These are phyloP conservation scores for Manis pentadactyla DNA, from an alignment of 2,797 vertebrate genomes.

Conservation along the genomic window DNA sequence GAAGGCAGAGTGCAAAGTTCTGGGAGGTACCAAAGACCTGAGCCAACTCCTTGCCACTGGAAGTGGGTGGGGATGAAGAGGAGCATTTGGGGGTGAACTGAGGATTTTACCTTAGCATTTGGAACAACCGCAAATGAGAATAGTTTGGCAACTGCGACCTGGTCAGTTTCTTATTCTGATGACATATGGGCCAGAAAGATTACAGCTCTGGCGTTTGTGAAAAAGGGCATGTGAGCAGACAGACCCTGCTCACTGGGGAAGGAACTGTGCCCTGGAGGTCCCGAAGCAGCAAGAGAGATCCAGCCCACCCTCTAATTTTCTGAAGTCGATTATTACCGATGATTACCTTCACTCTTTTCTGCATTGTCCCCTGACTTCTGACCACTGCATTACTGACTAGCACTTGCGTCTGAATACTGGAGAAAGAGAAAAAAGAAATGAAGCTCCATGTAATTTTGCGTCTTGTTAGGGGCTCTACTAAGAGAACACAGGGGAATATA, in stretches of 20 bases:
- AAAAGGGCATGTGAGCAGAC: background rate
- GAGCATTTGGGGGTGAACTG: background rate
- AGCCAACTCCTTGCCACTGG: background rate
- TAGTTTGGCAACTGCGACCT: background rate
- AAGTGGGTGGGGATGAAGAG: background rate
- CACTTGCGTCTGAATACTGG: background rate
- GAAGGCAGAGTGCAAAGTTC: background rate
- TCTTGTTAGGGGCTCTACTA: background rate
- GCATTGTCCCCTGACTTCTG: background rate
- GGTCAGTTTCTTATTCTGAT: background rate
- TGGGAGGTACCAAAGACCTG: background rate
- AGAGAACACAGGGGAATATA: background rate
- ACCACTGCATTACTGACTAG: background rate
- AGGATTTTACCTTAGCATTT: background rate
- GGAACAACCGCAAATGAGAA: background rate
- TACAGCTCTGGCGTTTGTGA: background rate
- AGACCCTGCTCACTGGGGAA: background rate
- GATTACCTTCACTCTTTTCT: background rate
- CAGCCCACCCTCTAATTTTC: background rate
- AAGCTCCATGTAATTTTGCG: background rate
- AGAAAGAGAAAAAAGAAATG: background rate
- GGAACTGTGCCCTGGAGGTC: rapidly evolving
- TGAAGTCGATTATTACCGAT: background rate
- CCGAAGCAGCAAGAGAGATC: no score
- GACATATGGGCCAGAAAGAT: background rate